These are phyloP conservation scores for Parnassius mnemosyne DNA, from an alignment of 2,888 invertebrate genomes.

Conservation along the genomic window DNA sequence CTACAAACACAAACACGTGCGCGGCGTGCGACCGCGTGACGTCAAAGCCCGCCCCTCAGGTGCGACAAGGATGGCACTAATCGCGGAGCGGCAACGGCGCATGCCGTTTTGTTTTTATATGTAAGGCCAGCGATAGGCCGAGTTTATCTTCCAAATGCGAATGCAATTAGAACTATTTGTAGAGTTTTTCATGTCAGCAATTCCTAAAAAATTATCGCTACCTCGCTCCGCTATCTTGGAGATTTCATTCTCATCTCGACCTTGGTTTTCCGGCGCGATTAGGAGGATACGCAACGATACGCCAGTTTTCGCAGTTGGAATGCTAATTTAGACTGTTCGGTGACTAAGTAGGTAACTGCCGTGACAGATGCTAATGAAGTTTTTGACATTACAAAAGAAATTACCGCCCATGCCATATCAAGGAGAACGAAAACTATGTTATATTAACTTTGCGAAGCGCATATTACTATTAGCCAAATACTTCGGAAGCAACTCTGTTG, in stretches of 20 bases:
- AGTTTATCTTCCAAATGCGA: conserved; percentile 74
- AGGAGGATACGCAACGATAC: conserved; percentile 20
- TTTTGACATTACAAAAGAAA: conserved; percentile 28
- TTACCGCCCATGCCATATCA: conserved; percentile 44
- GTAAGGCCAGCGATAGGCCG: conserved; percentile 65
- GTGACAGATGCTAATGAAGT: conserved; percentile 19
- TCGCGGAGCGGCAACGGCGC: conserved; percentile 67
- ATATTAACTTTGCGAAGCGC: conserved; percentile 36
- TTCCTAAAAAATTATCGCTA: conserved; percentile 44
- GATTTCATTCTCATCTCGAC: conserved; percentile 56
- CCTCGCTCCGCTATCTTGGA: conserved; percentile 42
- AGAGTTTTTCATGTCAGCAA: conserved; percentile 55
- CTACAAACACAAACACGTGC: conserved; percentile 74
- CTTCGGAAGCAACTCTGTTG: too few species aligned
- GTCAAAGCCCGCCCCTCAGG: conserved; percentile 65
- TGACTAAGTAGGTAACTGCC: conserved; percentile 6
- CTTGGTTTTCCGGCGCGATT: conserved; percentile 43
- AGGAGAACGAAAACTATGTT: conserved; percentile 23
- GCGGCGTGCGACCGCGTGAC: conserved; percentile 50
- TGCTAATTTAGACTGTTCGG: conserved; percentile 28
- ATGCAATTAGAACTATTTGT: conserved; percentile 71
- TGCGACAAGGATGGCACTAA: conserved; percentile 49
- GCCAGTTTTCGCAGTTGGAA: conserved; percentile 27
- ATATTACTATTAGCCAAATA: too few species aligned
- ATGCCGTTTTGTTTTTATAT: conserved; percentile 72